phyloP scores from a whole-genome alignment of 1,140 invertebrate species.

The Pentalonia nigronervosa region DNA sequence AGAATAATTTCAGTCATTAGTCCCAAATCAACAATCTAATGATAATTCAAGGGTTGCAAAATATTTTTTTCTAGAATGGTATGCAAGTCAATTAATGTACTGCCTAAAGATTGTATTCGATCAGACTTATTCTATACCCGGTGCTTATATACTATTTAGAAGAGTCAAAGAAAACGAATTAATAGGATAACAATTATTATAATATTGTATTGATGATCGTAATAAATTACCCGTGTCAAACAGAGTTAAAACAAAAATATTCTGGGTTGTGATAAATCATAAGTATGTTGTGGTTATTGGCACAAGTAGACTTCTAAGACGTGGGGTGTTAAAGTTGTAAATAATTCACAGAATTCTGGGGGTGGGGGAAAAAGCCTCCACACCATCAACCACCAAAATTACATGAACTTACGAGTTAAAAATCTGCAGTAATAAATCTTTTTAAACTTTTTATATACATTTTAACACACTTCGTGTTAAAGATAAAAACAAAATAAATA shows the following conservation, averaged over 20 bases:
- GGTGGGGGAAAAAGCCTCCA: no score
- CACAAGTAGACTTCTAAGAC: no score
- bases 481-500: no score
- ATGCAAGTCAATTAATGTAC: background rate
- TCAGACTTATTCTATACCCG: background rate
- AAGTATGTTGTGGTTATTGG: no score
- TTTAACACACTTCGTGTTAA: no score
- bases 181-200: background rate
- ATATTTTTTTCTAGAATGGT: background rate
- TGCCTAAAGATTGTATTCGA: no score
- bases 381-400: no score
- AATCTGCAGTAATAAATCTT: no score
- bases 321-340: no score
- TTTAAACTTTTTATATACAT: no score
- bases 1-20: background rate
- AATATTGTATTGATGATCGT: background rate
- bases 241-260: background rate
- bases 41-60: background rate
- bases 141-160: background rate
- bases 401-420: no score
- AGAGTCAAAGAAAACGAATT: background rate
- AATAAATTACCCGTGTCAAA: background rate
- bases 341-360: no score
- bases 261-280: background rate
- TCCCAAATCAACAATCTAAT: background rate